Evolutionary conservation across 2,888 invertebrate genomes (phyloP).

Genomic region (Thereva unica): DNA sequence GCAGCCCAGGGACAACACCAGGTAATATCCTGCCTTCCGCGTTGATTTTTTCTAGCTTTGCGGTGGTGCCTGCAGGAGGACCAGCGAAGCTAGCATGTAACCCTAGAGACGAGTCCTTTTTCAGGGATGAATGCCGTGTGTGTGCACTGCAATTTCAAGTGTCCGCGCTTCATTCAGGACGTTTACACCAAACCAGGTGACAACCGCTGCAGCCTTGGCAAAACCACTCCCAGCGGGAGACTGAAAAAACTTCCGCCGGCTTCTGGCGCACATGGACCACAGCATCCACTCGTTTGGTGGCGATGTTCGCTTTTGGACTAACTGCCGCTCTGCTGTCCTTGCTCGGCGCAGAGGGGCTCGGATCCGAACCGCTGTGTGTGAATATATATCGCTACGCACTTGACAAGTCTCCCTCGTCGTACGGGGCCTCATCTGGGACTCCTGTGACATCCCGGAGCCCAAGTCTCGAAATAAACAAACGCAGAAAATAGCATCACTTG

Average conservation of each 20-base stretch:
- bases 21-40: too few relatives aligned
- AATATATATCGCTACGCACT: slow-evolving; percentile 22
- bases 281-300: slow-evolving; percentile 7
- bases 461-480: too few relatives aligned
- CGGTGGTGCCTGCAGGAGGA: not conserved
- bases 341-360: not conserved
- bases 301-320: not conserved
- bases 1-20: too few relatives aligned
- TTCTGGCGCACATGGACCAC: slow-evolving; percentile 23
- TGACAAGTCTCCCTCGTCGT: slow-evolving; percentile 13
- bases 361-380: not conserved
- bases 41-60: too few relatives aligned
- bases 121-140: not conserved
- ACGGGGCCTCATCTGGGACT: not conserved
- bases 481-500: too few relatives aligned
- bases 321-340: not conserved
- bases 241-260: slow-evolving; percentile 6
- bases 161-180: slow-evolving; percentile 19
- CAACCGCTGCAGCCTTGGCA: not conserved
- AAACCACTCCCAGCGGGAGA: slow-evolving; percentile 28
- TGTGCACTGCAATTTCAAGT: slow-evolving; percentile 4
- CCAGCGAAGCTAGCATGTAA: not conserved
- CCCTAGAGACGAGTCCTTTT: not conserved
- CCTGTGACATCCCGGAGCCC: not conserved
- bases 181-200: slow-evolving; percentile 4